Evolutionary conservation across 1,140 invertebrate genomes (phyloP), one percentile per base, ranked within the genome.

Genomic region (Achatina immaculata): DNA sequence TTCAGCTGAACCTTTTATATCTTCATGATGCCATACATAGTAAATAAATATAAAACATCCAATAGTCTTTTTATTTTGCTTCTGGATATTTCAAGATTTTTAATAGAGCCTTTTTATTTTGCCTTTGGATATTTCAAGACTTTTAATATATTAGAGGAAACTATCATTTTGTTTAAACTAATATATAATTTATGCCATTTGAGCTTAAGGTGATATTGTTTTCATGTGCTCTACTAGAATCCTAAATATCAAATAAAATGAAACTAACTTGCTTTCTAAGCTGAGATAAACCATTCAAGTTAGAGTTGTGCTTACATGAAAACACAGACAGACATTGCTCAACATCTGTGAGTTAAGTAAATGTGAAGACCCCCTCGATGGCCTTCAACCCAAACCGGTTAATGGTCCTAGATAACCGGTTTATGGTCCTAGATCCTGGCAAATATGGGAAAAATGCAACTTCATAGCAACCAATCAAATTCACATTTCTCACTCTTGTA

Each of bases 361-460:
- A 34, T 31, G 58, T 62, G 58, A 62, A 62, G 58, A 62, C 58
- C 58, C 58, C 58, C 58, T 62, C 58, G n/a, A 62, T 62, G 16
- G 58, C 58, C 58, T 62, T 62, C 58, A 62, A 62, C 58, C 28
- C 58, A 62, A 62, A 62, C 58, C 28, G 58, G 58, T 62, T 62
- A 21, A 31, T 62, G 58, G 58, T 62, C 58, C 58, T 62, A 62
- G 58, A 62, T 31, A 62, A 62, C 58, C 58, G 21, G 58, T 62
- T 62, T 62, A 62, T 34, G 58, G 58, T 62, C 58, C 58, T 62
- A 62, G 58, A 31, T 62, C 58, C 58, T 62, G 58, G 58, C 58
- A 62, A 62, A 62, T 28, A 62, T 62, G 28, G 58, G 58, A 62
- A 62, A 62, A 62, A 62, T 62, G 58, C 58, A 62, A 31, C 28